Conservation (phyloP, 2,888 invertebrate genomes). For the Ligdia adustata region DNA sequence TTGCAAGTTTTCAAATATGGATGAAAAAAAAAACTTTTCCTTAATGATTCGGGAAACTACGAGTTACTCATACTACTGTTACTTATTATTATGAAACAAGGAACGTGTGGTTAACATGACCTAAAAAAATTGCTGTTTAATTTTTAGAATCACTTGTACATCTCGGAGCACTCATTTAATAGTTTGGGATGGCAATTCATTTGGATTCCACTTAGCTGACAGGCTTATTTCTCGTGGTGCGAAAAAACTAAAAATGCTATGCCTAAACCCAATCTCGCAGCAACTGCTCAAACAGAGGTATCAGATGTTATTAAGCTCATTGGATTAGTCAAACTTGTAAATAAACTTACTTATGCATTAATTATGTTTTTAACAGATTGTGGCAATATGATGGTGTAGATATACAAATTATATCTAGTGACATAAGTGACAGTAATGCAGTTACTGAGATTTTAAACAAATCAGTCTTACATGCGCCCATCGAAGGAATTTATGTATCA, state of each 20-base stretch:
- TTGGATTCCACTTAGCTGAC: slow-evolving; percentile 47
- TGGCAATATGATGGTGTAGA: slow-evolving; percentile 12
- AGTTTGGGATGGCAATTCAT: slow-evolving; percentile 42
- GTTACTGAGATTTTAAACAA: not conserved
- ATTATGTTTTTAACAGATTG: slow-evolving; percentile 2
- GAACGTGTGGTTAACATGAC: no score
- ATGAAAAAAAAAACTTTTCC: no score
- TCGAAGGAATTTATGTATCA: slow-evolving; percentile 20
- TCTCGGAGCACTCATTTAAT: slow-evolving; percentile 40
- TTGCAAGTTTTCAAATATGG: no score
- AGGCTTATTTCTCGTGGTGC: slow-evolving; percentile 47
- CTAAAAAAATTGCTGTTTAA: no score
- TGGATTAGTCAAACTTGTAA: not conserved
- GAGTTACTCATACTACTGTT: no score
- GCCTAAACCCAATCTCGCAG: not conserved
- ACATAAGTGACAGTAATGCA: not conserved
- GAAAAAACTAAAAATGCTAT: slow-evolving; percentile 42
- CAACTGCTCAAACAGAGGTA: slow-evolving; percentile 12
- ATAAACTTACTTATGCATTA: no score
- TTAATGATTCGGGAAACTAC: no score
- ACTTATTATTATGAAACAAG: no score
- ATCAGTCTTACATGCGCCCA: not conserved
- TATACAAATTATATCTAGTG: not conserved
- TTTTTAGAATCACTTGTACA: slow-evolving; percentile 35
- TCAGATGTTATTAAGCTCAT: not conserved